Conservation (phyloP, 2,888 invertebrate genomes). For the Oligia latruncula region DNA sequence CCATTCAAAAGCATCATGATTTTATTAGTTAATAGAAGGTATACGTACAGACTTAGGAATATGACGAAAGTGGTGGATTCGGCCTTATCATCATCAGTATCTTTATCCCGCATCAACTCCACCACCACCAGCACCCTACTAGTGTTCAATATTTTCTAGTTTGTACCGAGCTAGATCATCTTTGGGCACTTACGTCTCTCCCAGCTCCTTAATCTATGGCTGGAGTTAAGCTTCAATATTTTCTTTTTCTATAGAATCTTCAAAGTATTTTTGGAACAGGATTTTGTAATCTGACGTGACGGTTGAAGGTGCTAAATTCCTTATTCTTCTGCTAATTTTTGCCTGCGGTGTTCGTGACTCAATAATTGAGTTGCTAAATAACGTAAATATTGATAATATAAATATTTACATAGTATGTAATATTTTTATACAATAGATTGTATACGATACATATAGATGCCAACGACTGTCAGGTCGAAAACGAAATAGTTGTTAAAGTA, state of each 20-base stretch:
- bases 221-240: too few species aligned
- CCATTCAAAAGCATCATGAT: neutral
- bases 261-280: conserved; percentile 13
- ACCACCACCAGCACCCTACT: too few species aligned
- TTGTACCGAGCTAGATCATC: too few species aligned
- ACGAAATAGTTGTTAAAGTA: neutral
- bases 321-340: conserved; percentile 24
- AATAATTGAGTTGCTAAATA: neutral
- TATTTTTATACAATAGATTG: neutral
- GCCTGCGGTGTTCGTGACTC: neutral
- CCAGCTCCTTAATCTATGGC: neutral
- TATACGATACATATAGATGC: too few species aligned
- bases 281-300: conserved; percentile 4
- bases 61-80: neutral
- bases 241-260: neutral
- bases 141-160: neutral
- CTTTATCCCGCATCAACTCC: neutral
- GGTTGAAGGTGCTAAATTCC: conserved; percentile 25
- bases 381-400: neutral
- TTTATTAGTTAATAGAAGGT: neutral
- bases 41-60: neutral
- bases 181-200: neutral
- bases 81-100: neutral
- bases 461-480: neutral
- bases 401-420: neutral